A percentile compares a stretch with the other conserved stretches of the same genome.
Conservation (phyloP, 2,797 vertebrate species). For the Enteromius viviparus region DNA sequence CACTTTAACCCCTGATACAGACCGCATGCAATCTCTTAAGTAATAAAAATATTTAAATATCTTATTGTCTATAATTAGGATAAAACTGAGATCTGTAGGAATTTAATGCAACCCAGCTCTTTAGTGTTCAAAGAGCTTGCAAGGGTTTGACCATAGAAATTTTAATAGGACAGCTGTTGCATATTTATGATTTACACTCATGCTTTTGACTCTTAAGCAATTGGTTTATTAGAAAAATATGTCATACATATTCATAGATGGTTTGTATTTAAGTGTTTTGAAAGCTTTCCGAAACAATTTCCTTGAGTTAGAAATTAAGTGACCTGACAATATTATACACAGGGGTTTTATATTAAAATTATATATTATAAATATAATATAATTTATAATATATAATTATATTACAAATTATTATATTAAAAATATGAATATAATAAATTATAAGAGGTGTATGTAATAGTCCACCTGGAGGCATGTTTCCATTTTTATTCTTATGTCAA, state of each 20-base stretch:
- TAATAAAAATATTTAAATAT: background rate
- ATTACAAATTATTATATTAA: no score
- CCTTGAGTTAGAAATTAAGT: background rate
- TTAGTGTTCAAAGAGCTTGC: conserved; percentile 16
- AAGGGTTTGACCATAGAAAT: background rate
- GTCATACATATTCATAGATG: conserved; percentile 2
- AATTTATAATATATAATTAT: no score
- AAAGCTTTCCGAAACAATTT: background rate
- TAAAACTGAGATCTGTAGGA: background rate
- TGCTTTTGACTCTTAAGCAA: conserved; percentile 31
- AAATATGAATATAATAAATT: background rate
- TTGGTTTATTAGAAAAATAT: conserved; percentile 33
- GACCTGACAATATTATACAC: conserved; percentile 9
- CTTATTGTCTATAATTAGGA: conserved; percentile 13
- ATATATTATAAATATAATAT: no score
- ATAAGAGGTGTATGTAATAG: background rate
- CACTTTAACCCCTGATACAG: background rate
- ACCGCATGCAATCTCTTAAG: background rate
- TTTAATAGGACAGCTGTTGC: conserved; percentile 31
- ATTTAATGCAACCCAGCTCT: conserved; percentile 3
- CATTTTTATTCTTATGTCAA: background rate
- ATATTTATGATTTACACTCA: conserved; percentile 30
- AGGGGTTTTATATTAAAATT: background rate
- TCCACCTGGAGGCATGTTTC: background rate
- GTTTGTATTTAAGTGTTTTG: conserved; percentile 1